phyloP scores from a whole-genome alignment of 2,888 invertebrate genomes.

The Chloroclysta siterata region DNA sequence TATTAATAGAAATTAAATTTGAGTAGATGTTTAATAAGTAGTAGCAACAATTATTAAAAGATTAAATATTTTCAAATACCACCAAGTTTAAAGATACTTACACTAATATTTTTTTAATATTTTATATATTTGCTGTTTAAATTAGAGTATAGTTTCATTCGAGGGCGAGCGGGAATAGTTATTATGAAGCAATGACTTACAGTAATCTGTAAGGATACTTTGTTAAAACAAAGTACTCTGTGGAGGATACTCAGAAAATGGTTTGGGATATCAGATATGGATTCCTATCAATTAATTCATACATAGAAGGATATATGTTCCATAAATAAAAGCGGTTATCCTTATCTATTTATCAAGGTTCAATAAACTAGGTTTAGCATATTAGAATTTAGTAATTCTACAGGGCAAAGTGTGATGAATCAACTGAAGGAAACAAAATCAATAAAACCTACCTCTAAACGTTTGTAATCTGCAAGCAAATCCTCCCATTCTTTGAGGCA shows the following conservation, averaged over 20 bases:
- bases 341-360: constrained; percentile 14
- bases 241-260: neutral
- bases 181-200: too few relatives aligned
- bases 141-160: too few relatives aligned
- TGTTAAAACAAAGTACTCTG: too few relatives aligned
- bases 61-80: too few relatives aligned
- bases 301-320: neutral
- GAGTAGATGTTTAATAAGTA: too few relatives aligned
- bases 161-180: too few relatives aligned
- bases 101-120: too few relatives aligned
- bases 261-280: neutral
- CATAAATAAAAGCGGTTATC: neutral
- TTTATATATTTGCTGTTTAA: too few relatives aligned
- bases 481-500: constrained; percentile 92
- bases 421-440: constrained; percentile 34
- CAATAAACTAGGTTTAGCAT: constrained; percentile 9
- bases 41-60: too few relatives aligned
- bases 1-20: too few relatives aligned
- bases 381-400: neutral
- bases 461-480: constrained; percentile 90
- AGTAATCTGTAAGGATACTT: too few relatives aligned
- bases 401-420: constrained; percentile 32
- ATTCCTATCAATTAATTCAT: neutral
- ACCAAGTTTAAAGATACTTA: too few relatives aligned
- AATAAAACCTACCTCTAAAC: constrained; percentile 88